phyloP scores from a whole-genome alignment of 2,888 invertebrate species.

The Leucophora obtusa region DNA sequence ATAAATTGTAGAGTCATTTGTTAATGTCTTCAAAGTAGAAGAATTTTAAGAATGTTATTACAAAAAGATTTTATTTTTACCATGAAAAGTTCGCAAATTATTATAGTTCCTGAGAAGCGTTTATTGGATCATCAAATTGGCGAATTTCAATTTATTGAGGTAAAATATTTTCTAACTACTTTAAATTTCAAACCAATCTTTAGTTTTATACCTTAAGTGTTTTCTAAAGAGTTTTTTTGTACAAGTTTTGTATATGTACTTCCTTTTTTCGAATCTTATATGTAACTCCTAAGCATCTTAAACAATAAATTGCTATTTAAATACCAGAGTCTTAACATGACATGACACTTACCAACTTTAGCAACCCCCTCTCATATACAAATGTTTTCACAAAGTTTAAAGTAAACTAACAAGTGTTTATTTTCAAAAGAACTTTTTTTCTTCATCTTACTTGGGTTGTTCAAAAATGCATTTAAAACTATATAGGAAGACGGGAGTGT shows the following conservation, averaged over 20 bases:
- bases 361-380: constrained; percentile 21
- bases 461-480: constrained; percentile 59
- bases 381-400: constrained; percentile 30
- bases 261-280: constrained; percentile 28
- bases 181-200: constrained; percentile 25
- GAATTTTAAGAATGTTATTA: no score
- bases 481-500: constrained; percentile 27
- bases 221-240: constrained; percentile 47
- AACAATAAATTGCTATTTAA: constrained; percentile 66
- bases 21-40: constrained; percentile 25
- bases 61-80: no score
- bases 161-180: constrained; percentile 49
- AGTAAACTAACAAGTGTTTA: constrained; percentile 66
- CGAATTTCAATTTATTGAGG: constrained; percentile 68
- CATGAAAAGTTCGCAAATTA: no score
- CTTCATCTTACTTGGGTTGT: constrained; percentile 52
- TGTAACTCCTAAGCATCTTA: constrained; percentile 27
- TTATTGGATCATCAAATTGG: constrained; percentile 36
- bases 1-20: constrained; percentile 55
- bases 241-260: constrained; percentile 10
- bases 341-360: constrained; percentile 63
- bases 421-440: constrained; percentile 67
- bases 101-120: no score
- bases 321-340: constrained; percentile 66
- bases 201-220: constrained; percentile 48